Evolutionary conservation across 2,797 vertebrate genomes (phyloP).

Genomic region (Sebastes itinus): DNA sequence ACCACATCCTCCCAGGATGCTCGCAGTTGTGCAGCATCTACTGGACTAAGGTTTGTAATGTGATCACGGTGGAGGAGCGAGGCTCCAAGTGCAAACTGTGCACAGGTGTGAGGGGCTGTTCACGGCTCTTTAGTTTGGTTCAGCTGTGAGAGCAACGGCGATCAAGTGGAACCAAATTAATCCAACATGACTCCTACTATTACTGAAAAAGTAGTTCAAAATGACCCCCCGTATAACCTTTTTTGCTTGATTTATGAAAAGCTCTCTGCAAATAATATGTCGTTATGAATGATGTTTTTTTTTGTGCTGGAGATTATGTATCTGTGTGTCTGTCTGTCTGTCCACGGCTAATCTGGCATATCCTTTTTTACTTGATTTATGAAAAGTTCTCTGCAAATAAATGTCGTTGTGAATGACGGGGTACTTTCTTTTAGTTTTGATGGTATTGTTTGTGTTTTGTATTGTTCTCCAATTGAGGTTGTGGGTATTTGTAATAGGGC

Average conservation of each 20-base stretch:
- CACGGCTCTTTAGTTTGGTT: neutral
- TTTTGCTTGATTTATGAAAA: too few species aligned
- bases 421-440: too few species aligned
- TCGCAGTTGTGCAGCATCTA: conserved; percentile 40
- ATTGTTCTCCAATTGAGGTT: too few species aligned
- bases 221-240: neutral
- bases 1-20: conserved; percentile 46
- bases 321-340: too few species aligned
- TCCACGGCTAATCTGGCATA: too few species aligned
- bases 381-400: neutral
- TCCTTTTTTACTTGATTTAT: too few species aligned
- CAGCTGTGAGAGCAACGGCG: neutral
- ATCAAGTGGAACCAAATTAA: neutral
- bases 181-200: neutral
- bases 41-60: neutral
- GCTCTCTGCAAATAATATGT: too few species aligned
- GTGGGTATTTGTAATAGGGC: too few species aligned
- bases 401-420: too few species aligned
- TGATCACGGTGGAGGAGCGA: conserved; percentile 15
- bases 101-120: conserved; percentile 34
- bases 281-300: rapidly evolving
- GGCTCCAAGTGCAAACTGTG: neutral
- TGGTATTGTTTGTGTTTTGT: too few species aligned
- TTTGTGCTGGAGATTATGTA: too few species aligned
- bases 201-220: neutral